Percentiles rank a stretch among this genome's conserved stretches.
Conservation (phyloP, 2,888 invertebrate genomes). For the Strigamia maritima region DNA sequence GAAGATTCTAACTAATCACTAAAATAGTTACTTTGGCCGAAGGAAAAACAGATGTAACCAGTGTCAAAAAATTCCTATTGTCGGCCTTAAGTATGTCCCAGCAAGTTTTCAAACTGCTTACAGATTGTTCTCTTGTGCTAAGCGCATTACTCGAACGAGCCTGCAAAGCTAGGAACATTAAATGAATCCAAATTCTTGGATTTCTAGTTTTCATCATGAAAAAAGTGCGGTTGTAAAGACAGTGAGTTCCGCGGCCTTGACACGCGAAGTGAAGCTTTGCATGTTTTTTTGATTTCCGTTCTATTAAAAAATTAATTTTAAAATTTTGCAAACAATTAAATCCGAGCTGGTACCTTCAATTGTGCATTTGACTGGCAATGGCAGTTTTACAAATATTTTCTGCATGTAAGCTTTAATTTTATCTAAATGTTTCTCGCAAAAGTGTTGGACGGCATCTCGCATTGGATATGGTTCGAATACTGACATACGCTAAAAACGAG, state of each 20-base stretch:
- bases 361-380: constrained; percentile 87
- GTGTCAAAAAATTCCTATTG: constrained; percentile 79
- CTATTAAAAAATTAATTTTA: constrained; percentile 52
- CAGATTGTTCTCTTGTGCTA: constrained; percentile 75
- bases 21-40: constrained; percentile 65
- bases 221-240: constrained; percentile 67
- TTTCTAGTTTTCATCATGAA: constrained; percentile 72
- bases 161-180: constrained; percentile 92
- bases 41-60: constrained; percentile 92
- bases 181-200: constrained; percentile 88
- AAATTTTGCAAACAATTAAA: not conserved
- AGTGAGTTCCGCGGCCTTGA: constrained; percentile 76
- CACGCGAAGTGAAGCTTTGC: constrained; percentile 86
- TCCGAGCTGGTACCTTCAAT: constrained; percentile 68
- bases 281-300: constrained; percentile 77
- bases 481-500: constrained; percentile 65
- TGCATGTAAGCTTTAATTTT: constrained; percentile 90
- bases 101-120: constrained; percentile 80
- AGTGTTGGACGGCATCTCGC: constrained; percentile 88
- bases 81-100: constrained; percentile 93
- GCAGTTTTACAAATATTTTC: constrained; percentile 75
- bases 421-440: constrained; percentile 89
- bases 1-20: no score
- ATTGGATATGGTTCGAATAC: constrained; percentile 88
- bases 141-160: constrained; percentile 73